phyloP scores from a whole-genome alignment of 2,888 invertebrate genomes.

The Polylopha cassiicola region DNA sequence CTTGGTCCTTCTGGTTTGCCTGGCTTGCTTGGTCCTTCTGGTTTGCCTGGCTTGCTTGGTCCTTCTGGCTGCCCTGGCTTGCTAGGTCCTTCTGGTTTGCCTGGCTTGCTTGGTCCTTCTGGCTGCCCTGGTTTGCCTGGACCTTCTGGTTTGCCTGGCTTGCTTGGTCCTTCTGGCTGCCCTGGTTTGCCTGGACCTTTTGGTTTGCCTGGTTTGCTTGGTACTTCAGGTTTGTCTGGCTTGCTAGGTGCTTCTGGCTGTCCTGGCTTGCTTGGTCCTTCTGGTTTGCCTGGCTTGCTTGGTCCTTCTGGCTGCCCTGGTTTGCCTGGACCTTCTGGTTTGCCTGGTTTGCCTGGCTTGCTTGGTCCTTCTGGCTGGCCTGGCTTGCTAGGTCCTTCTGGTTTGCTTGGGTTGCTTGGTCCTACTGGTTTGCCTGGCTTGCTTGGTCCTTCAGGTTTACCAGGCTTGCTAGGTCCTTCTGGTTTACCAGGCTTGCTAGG shows the following conservation, averaged over 20 bases:
- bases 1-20: neutral
- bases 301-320: neutral
- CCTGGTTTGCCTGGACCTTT: slow-evolving; percentile 25
- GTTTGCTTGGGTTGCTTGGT: neutral
- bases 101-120: slow-evolving; percentile 25
- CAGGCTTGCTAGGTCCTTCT: neutral
- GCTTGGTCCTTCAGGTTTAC: neutral
- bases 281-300: neutral
- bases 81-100: slow-evolving; percentile 38
- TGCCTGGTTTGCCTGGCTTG: neutral
- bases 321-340: neutral
- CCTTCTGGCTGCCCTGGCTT: slow-evolving; percentile 15
- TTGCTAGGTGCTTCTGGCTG: neutral
- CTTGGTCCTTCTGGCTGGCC: neutral
- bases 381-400: neutral
- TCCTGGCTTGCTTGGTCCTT: neutral
- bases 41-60: slow-evolving; percentile 2
- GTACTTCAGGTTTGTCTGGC: slow-evolving; percentile 1
- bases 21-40: neutral
- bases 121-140: slow-evolving; percentile 26
- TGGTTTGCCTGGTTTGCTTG: slow-evolving; percentile 8
- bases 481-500: neutral
- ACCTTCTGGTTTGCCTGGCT: slow-evolving; percentile 16
- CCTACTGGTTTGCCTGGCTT: neutral
- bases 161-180: slow-evolving; percentile 14